These are phyloP conservation scores for Homalodisca vitripennis DNA, from an alignment of 1,140 invertebrate species.

Conservation along the genomic window DNA sequence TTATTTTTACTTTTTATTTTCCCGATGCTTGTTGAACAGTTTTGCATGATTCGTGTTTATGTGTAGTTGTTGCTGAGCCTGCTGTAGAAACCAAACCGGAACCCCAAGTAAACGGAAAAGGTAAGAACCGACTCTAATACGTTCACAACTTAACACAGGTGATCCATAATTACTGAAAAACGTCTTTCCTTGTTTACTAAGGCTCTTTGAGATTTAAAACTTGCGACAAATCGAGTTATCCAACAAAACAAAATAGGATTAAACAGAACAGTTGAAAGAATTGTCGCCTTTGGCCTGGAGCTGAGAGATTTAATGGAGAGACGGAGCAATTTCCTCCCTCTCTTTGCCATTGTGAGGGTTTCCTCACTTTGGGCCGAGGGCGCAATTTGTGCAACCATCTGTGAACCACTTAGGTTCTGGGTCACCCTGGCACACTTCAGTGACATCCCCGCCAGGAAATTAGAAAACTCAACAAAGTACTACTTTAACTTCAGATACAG, in stretches of 20 bases:
- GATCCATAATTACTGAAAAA: no score
- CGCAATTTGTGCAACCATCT: conserved; percentile 25
- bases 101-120: conserved; percentile 19
- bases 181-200: no score
- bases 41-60: conserved; percentile 8
- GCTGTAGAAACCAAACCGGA: background rate
- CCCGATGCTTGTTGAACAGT: no score
- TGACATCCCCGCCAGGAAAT: background rate
- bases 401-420: conserved; percentile 3
- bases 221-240: background rate
- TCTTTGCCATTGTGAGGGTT: conserved; percentile 16
- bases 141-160: background rate
- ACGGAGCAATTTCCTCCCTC: conserved; percentile 24
- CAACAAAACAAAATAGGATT: conserved; percentile 6
- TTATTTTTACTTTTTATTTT: background rate
- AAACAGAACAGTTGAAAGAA: conserved; percentile 4
- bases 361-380: conserved; percentile 25
- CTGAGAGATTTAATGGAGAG: background rate
- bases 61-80: conserved; percentile 2
- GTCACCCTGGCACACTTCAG: background rate
- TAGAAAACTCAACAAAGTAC: conserved; percentile 13
- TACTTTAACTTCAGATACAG: no score
- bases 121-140: conserved; percentile 4
- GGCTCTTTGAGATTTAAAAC: no score
- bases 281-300: background rate